Percentiles rank a stretch among this genome's conserved stretches.
phyloP scores from a whole-genome alignment of 2,797 vertebrate species.

The Eulemur rubriventer region DNA sequence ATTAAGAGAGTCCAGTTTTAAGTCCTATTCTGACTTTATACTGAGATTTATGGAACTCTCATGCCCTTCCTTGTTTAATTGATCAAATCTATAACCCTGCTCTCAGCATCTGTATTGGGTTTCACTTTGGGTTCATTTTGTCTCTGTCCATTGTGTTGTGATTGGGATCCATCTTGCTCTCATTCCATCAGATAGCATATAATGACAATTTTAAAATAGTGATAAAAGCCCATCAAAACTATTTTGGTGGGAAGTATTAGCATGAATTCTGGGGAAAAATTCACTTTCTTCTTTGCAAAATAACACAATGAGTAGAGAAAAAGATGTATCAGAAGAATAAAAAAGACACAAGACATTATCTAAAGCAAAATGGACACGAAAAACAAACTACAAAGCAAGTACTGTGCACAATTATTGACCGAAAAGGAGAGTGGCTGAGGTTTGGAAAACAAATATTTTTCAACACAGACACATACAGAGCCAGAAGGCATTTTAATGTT shows the following conservation, averaged over 20 bases:
- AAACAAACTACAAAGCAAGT: conserved; percentile 69
- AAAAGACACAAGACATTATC: conserved; percentile 59
- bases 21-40: not conserved
- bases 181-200: not conserved
- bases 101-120: not conserved
- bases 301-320: not conserved
- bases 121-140: conserved; percentile 22
- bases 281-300: conserved; percentile 46
- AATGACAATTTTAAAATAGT: conserved; percentile 27
- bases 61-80: not conserved
- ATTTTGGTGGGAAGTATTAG: conserved; percentile 37
- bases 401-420: conserved; percentile 69
- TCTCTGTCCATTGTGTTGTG: not conserved
- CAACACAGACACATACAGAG: conserved; percentile 55
- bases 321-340: conserved; percentile 54
- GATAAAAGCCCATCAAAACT: conserved; percentile 38
- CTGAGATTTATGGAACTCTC: not conserved
- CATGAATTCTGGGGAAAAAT: not conserved
- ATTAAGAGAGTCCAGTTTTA: not conserved
- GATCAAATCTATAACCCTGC: not conserved
- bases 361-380: conserved; percentile 66
- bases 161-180: not conserved
- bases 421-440: conserved; percentile 56
- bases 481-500: conserved; percentile 76
- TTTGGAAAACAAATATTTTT: conserved; percentile 79